Evolutionary conservation across 1,140 invertebrate species (phyloP).

Genomic region (Calosoma granatense): DNA sequence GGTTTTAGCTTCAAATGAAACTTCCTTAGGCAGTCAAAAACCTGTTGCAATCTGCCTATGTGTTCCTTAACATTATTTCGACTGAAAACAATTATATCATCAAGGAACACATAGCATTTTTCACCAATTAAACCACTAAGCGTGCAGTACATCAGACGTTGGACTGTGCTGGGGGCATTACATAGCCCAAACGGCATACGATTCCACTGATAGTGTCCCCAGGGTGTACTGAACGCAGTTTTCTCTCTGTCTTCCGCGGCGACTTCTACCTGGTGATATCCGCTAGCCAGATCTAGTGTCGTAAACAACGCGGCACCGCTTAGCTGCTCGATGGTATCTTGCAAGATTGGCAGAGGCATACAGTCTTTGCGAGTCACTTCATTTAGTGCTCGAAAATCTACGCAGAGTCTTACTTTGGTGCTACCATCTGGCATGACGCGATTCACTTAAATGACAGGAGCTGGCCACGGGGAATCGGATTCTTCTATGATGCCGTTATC

Average conservation of each 20-base stretch:
- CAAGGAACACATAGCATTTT: conserved; percentile 18
- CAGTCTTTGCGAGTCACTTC: conserved; percentile 29
- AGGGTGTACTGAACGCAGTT: conserved; percentile 32
- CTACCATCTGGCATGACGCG: conserved; percentile 25
- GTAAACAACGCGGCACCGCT: conserved; percentile 29
- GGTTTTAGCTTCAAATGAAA: conserved; percentile 34
- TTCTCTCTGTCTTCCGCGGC: conserved; percentile 29
- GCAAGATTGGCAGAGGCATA: conserved; percentile 39
- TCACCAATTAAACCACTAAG: conserved; percentile 12
- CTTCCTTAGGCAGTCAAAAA: conserved; percentile 24
- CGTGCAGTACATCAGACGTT: conserved; percentile 13
- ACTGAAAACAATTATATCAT: conserved; percentile 20
- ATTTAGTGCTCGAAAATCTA: conserved; percentile 28
- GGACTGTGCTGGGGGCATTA: conserved; percentile 7
- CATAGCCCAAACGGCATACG: conserved; percentile 35
- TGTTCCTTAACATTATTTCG: conserved; percentile 23
- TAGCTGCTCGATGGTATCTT: conserved; percentile 33
- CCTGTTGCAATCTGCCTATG: conserved; percentile 17
- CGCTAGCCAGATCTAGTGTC: conserved; percentile 32
- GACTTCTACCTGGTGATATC: conserved; percentile 38
- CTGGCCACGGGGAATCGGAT: conserved; percentile 28
- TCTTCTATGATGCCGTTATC: conserved; percentile 26
- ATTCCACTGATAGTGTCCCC: conserved; percentile 32
- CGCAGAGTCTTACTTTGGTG: conserved; percentile 17
- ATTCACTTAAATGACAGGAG: conserved; percentile 33